Conservation (phyloP, 2,113 vertebrate genomes). For the Eonycteris spelaea region DNA sequence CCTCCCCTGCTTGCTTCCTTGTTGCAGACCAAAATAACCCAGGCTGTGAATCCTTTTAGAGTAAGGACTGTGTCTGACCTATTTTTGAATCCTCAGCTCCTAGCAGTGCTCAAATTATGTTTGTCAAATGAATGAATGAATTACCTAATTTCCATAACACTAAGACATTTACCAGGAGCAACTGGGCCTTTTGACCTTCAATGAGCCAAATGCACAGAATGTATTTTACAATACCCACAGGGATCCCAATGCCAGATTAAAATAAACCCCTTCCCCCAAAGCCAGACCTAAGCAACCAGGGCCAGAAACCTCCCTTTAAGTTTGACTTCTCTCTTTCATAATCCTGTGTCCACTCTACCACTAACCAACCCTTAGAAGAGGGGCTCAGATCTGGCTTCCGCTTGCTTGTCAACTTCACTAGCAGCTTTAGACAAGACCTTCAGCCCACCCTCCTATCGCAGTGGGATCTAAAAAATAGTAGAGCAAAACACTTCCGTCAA, state of each 20-base stretch:
- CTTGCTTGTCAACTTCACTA: background rate
- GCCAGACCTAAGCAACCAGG: background rate
- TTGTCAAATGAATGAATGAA: constrained; percentile 15
- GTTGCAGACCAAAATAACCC: background rate
- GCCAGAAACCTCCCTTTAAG: background rate
- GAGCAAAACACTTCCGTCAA: background rate
- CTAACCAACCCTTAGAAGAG: background rate
- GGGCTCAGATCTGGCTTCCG: background rate
- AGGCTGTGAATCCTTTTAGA: background rate
- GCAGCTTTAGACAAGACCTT: background rate
- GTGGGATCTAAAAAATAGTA: background rate
- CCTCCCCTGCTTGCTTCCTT: background rate
- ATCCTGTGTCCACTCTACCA: background rate
- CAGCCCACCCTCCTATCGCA: background rate
- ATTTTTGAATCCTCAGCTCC: background rate
- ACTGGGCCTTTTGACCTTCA: background rate
- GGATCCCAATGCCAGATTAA: background rate
- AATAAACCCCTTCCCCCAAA: background rate
- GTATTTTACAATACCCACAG: background rate
- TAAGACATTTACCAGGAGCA: background rate
- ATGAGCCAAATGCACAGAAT: background rate
- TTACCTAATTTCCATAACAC: background rate
- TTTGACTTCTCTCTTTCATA: background rate
- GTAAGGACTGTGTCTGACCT: background rate
- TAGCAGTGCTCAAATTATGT: background rate